Evolutionary conservation across 64 coral and sea anemone genomes (phyloP), one percentile per base, ranked within the genome.

Genomic region (Astreopora myriophthalma): DNA sequence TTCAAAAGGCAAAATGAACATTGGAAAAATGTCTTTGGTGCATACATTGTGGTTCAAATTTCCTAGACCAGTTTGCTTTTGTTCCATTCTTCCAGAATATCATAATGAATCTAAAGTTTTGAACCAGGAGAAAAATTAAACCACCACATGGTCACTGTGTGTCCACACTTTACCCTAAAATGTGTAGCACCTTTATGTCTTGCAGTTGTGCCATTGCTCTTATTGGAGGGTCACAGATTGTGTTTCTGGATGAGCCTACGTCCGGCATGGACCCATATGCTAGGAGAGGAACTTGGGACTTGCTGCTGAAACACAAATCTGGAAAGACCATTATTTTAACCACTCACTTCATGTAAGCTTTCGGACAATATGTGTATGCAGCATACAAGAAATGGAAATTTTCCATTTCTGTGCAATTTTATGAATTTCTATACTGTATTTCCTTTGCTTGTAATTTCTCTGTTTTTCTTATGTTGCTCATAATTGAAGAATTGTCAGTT

Each of bases 251-350:
- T 42, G 96, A 98, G 74, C 96, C 96, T 80, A 98, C 96, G 24
- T 98, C 96, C 19, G 96, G 96, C 79, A 98, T 98, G 96, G 96
- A 98, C 80, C 96, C 96, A n/a, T 98, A 98, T 67, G 96, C 96
- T 4, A 86, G 96, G 48, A 92, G 96, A 74, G 96, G 93, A 0
- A 95, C 96, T 11, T 98, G 96, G 96, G 96, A 98, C 79, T 88
- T 98, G 27, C 81, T 98, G n/a, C 34, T 95, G 13, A 98, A 98
- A 68, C 89, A 98, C 86, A 98, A 93, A 68, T 90, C 83, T 20
- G 96, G 94, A 46, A 95, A 87, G 84, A 98, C 96, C 19, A 93
- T 98, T 20, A 92, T 98, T 3, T 52, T 98, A 19, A 98, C 96
- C 9, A 98, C 96, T 22, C 96, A 98, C 73, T 98, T 98, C 90